These are phyloP conservation scores for Excalfactoria chinensis DNA, from an alignment of 2,113 vertebrate genomes.

Conservation along the genomic window DNA sequence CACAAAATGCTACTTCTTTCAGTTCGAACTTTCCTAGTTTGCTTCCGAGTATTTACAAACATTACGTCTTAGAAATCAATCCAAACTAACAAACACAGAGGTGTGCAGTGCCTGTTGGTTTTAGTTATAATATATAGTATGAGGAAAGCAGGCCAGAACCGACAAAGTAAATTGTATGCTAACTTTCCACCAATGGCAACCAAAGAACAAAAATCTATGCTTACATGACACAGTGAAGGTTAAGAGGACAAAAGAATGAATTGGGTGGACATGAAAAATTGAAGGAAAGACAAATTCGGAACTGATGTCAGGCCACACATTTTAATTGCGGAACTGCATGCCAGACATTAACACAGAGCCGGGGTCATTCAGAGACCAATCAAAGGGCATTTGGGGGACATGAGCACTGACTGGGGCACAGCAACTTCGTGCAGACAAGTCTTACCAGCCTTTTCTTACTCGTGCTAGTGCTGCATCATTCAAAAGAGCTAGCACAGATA, in stretches of 20 bases:
- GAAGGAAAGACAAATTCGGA: slow-evolving; percentile 60
- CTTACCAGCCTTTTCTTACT: background rate
- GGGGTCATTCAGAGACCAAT: slow-evolving; percentile 39
- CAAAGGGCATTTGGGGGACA: slow-evolving; percentile 56
- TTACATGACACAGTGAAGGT: background rate
- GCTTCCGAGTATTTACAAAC: background rate
- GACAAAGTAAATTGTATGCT: background rate
- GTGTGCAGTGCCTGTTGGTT: no score
- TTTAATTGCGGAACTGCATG: slow-evolving; percentile 70
- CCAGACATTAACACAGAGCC: slow-evolving; percentile 14
- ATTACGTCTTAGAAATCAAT: background rate
- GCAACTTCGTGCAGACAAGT: background rate
- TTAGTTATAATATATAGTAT: no score
- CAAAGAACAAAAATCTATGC: background rate
- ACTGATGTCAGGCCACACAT: slow-evolving; percentile 65
- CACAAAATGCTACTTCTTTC: background rate
- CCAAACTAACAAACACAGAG: no score
- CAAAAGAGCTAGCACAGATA: background rate
- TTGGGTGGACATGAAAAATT: slow-evolving; percentile 67
- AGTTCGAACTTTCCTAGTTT: background rate
- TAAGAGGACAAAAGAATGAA: slow-evolving; percentile 60
- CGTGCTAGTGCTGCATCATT: background rate
- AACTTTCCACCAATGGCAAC: background rate
- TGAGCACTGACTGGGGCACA: background rate
- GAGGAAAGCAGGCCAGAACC: background rate